Evolutionary conservation across 2,113 vertebrate species (phyloP), one percentile per base, ranked within the genome.

Genomic region (Equus przewalskii): DNA sequence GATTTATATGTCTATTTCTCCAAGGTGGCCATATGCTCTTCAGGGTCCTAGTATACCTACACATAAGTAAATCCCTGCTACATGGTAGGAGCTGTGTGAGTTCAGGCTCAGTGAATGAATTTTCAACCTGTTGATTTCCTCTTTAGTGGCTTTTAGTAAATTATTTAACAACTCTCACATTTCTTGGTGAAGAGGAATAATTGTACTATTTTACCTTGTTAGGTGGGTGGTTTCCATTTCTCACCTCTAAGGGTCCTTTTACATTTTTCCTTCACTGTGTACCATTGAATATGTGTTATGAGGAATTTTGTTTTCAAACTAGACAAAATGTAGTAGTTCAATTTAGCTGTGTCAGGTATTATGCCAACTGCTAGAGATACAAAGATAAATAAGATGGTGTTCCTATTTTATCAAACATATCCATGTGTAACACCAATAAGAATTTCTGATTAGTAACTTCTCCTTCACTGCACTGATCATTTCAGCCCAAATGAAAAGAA

Each of bases 241-340:
- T 96, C 22, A 75, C 2, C 19, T 78, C 89, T 19, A 21, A 58
- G 21, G 67, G 8, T 78, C 33, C 15, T 81, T 88, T 81, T 81
- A 46, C 1, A 87, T 15, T 88, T 94, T 54, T 62, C 6, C 72
- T n/a, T 85, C 18, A 44, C 5, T 33, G 46, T 56, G 11, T 91
- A 78, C 19, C 15, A 73, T 30, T 65, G 33, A 86, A 75, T 78
- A 24, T 83, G 13, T 60, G 2, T 91, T 85, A 88, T 91, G 72
- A 81, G 44, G 46, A 91, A 72, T 85, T 95, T 94, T 92, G 18
- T 92, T 89, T 94, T 91, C 30, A 82, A 81, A 72, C 28, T 70
- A 82, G 33, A 93, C 7, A 93, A 58, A 89, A 93, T 46, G 60
- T 93, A 67, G 49, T 82, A 76, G 56, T 95, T 80, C 4, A 14